These are phyloP conservation scores for Elachura formosa DNA, from an alignment of 2,113 vertebrate species.

Conservation along the genomic window DNA sequence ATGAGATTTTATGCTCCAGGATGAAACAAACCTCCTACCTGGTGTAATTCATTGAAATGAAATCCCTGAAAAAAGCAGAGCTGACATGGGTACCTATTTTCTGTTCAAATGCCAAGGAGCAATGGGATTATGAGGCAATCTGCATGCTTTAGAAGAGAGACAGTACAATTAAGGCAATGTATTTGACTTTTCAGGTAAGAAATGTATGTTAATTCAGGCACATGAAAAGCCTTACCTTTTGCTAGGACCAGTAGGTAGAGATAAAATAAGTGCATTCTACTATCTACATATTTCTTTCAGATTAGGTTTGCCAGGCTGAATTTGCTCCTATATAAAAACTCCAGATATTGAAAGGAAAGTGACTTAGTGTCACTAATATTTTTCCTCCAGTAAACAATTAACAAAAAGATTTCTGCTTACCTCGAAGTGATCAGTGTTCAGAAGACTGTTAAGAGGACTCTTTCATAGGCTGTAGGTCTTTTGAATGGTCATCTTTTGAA, in stretches of 20 bases:
- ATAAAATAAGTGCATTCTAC: neutral
- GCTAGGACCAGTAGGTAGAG: neutral
- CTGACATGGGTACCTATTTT: neutral
- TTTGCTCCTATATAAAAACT: neutral
- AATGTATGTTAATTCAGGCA: neutral
- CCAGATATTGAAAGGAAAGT: neutral
- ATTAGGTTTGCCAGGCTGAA: neutral
- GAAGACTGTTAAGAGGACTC: neutral
- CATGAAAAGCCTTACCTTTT: neutral
- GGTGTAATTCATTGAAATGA: neutral
- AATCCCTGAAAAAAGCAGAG: neutral
- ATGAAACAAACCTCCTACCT: neutral
- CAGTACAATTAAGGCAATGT: neutral
- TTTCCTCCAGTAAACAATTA: neutral
- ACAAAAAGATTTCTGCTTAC: neutral
- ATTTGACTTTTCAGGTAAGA: neutral
- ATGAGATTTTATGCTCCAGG: neutral
- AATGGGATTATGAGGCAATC: neutral
- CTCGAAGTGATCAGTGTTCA: neutral
- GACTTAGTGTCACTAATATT: neutral
- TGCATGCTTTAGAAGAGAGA: neutral
- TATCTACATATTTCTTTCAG: neutral
- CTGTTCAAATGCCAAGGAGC: neutral
- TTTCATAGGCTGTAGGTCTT: constrained; percentile 17
- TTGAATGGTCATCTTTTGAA: constrained; percentile 38